Evolutionary conservation across 1,140 invertebrate species (phyloP), one percentile per base, ranked within the genome.

Genomic region (Neuroterus valhalla): DNA sequence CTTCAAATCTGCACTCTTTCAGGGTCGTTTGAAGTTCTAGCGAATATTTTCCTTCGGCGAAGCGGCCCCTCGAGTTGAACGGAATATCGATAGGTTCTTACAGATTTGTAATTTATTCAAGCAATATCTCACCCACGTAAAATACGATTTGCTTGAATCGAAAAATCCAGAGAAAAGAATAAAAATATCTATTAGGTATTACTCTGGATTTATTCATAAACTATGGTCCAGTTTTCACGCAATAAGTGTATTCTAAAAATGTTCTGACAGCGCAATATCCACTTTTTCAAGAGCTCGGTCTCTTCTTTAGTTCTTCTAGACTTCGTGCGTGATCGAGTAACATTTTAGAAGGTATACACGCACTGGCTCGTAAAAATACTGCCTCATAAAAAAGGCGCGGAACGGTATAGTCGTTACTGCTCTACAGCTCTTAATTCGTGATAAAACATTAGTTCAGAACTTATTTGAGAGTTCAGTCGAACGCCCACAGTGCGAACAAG

Each of bases 371-470:
- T 48, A 70, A 75, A 72, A 66, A 70, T 66, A 70, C 67, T 11
- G 69, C 62, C 44, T 50, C 70, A 66, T 78, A 74, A 75, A 75
- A 69, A 68, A 66, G 66, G 19, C 69, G 43, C 71, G 10, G 46
- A 71, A 52, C 70, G 10, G 26, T 62, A 62, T n/a, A 69, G 66
- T 62, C 55, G 55, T 62, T 62, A 62, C 55, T 38, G 55, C 21
- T 62, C 55, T 62, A 72, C 77, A 72, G 74, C 77, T 83, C 78
- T 85, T 86, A 85, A 87, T 86, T 85, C 78, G 85, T 75, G 84
- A 86, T 86, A 82, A 85, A 87, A 86, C 81, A 86, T 86, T 84
- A 78, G 82, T 87, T 83, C 66, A 67, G 52, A 50, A 76, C 72
- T 82, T 85, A 81, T 82, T 75, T 78, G 74, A 72, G 66, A 26